Percentiles rank a stretch among this genome's conserved stretches.
Evolutionary conservation across 2,797 vertebrate genomes (phyloP).

Genomic region (Acrossocheilus wenchowensis): DNA sequence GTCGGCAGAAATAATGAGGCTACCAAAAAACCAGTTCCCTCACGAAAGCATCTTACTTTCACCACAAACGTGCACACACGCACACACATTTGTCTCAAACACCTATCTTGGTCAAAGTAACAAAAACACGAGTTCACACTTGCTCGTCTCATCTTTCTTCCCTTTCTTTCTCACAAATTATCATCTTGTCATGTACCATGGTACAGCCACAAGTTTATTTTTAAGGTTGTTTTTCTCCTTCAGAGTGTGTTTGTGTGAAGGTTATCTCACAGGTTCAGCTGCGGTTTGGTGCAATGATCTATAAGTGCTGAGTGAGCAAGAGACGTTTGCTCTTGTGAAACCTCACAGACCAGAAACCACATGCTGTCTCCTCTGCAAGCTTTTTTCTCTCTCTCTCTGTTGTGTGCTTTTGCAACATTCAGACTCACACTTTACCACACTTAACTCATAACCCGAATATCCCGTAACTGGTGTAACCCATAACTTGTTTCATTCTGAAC

Average conservation of each 20-base stretch:
- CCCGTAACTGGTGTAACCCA: background rate
- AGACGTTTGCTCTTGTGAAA: slow-evolving; percentile 76
- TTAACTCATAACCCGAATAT: slow-evolving; percentile 24
- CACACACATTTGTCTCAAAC: slow-evolving; percentile 24
- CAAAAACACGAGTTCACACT: slow-evolving; percentile 19
- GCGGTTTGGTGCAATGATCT: slow-evolving; percentile 75
- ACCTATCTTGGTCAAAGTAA: slow-evolving; percentile 15
- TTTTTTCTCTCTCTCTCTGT: slow-evolving; percentile 49
- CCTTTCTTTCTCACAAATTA: slow-evolving; percentile 38
- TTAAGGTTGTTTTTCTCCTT: slow-evolving; percentile 57
- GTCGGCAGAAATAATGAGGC: slow-evolving; percentile 67
- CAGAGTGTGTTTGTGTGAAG: slow-evolving; percentile 50
- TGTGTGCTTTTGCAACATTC: slow-evolving; percentile 23
- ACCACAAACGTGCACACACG: slow-evolving; percentile 26
- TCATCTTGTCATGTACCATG: slow-evolving; percentile 51
- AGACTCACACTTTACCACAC: background rate
- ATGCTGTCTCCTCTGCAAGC: slow-evolving; percentile 71
- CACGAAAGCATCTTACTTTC: slow-evolving; percentile 48
- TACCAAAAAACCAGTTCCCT: slow-evolving; percentile 62
- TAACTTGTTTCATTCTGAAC: background rate
- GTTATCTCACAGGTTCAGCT: slow-evolving; percentile 74
- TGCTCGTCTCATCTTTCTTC: slow-evolving; percentile 14
- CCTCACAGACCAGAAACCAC: slow-evolving; percentile 84
- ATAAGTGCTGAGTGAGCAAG: slow-evolving; percentile 79
- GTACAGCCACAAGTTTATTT: slow-evolving; percentile 64